These are phyloP conservation scores for Craterocephalus amniculus DNA, from an alignment of 2,797 vertebrate genomes.

Conservation along the genomic window DNA sequence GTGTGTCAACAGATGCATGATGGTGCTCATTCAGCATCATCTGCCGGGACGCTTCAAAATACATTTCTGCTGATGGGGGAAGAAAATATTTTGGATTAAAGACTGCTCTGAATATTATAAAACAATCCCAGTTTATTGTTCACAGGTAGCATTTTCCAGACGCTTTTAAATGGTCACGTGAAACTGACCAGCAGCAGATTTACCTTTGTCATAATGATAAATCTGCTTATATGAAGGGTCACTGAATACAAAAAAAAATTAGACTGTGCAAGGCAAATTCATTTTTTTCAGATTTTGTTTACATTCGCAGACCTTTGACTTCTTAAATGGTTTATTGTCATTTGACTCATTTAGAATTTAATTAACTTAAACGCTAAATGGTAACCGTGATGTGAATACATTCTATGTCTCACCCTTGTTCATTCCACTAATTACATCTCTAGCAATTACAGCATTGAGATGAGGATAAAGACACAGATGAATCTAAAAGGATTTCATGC, in stretches of 20 bases:
- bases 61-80: too few relatives aligned
- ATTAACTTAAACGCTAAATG: neutral
- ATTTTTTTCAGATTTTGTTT: too few relatives aligned
- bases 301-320: neutral
- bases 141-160: neutral
- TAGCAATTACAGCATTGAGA: neutral
- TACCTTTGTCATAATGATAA: neutral
- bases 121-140: neutral
- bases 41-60: too few relatives aligned
- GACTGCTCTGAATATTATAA: neutral
- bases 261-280: neutral
- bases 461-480: neutral
- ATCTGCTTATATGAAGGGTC: neutral
- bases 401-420: neutral
- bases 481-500: conserved; percentile 8
- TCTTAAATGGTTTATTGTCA: neutral
- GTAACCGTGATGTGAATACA: neutral
- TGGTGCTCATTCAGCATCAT: too few relatives aligned
- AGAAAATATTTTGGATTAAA: too few relatives aligned
- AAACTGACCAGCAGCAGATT: neutral
- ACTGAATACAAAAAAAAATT: too few relatives aligned
- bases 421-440: neutral
- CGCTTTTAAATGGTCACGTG: neutral
- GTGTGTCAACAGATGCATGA: neutral
- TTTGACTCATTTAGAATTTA: neutral